Percentiles rank a stretch among this genome's conserved stretches.
phyloP scores from a whole-genome alignment of 1,140 invertebrate species.

The Rhagoletis pomonella region DNA sequence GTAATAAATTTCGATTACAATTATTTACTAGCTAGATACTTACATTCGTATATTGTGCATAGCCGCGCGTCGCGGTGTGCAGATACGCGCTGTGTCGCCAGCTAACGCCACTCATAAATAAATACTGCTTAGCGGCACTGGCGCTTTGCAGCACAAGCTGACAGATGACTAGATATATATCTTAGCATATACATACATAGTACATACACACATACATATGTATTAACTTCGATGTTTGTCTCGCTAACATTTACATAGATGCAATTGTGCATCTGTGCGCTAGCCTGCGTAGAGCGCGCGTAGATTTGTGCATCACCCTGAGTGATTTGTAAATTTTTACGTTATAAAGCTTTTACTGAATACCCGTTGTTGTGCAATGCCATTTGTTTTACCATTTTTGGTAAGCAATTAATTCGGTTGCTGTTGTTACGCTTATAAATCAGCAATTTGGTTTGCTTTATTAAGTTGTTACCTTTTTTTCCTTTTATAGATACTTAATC shows the following conservation, averaged over 20 bases:
- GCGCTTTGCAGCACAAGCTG: neutral
- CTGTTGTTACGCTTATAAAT: slow-evolving; percentile 6
- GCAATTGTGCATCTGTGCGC: neutral
- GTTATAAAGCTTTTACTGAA: neutral
- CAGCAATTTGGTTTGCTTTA: slow-evolving; percentile 1
- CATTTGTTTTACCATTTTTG: slow-evolving; percentile 40
- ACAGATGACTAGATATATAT: neutral
- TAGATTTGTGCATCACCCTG: neutral
- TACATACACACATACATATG: neutral
- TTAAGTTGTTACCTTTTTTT: slow-evolving; percentile 36
- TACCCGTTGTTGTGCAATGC: slow-evolving; percentile 13
- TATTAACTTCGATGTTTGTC: neutral
- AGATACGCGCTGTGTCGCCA: neutral
- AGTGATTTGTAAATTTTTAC: neutral
- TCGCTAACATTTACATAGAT: neutral
- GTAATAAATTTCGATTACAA: slow-evolving; percentile 45
- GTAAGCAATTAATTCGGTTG: neutral
- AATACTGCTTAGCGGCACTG: neutral
- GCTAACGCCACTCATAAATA: neutral
- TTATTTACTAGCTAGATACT: neutral
- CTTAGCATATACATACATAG: neutral
- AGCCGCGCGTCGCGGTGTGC: neutral
- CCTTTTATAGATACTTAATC: slow-evolving; percentile 30
- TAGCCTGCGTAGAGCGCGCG: neutral
- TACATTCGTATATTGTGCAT: too few relatives aligned